phyloP scores from a whole-genome alignment of 2,113 vertebrate genomes.

The Cavia aperea region DNA sequence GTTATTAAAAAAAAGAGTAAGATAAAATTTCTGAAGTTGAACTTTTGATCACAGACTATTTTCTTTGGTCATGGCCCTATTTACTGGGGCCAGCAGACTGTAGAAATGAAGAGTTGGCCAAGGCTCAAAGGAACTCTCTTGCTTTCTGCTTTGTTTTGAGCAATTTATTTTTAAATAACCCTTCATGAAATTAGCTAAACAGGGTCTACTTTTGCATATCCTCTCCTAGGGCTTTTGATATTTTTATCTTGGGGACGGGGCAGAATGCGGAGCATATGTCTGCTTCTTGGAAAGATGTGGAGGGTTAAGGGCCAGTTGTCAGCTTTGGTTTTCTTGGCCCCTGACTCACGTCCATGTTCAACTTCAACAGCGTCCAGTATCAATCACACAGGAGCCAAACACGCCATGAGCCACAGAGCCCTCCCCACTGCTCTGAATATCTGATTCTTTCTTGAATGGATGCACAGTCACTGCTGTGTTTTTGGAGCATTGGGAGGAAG shows the following conservation, averaged over 20 bases:
- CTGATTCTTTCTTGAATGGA: slow-evolving; percentile 16
- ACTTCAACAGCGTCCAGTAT: slow-evolving; percentile 66
- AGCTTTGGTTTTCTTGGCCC: slow-evolving; percentile 68
- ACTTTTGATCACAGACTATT: slow-evolving; percentile 40
- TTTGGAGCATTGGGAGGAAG: background rate
- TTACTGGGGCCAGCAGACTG: slow-evolving; percentile 29
- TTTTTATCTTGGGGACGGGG: slow-evolving; percentile 62
- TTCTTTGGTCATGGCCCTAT: slow-evolving; percentile 56
- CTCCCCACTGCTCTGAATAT: slow-evolving; percentile 16
- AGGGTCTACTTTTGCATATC: slow-evolving; percentile 58
- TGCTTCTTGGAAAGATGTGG: slow-evolving; percentile 53
- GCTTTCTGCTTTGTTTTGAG: slow-evolving; percentile 51
- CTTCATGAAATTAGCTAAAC: slow-evolving; percentile 60
- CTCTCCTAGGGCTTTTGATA: slow-evolving; percentile 62
- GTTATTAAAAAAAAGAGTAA: background rate
- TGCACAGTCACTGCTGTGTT: background rate
- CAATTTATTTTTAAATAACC: slow-evolving; percentile 67
- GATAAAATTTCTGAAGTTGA: slow-evolving; percentile 23
- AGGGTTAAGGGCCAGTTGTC: slow-evolving; percentile 63
- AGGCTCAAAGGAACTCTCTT: slow-evolving; percentile 57
- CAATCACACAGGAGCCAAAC: slow-evolving; percentile 64
- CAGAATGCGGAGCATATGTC: slow-evolving; percentile 20
- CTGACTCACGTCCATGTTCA: slow-evolving; percentile 51
- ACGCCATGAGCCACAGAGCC: slow-evolving; percentile 45
- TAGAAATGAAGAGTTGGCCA: slow-evolving; percentile 54